Conservation (phyloP, 2,797 vertebrate genomes). For the Vespertilio murinus region DNA sequence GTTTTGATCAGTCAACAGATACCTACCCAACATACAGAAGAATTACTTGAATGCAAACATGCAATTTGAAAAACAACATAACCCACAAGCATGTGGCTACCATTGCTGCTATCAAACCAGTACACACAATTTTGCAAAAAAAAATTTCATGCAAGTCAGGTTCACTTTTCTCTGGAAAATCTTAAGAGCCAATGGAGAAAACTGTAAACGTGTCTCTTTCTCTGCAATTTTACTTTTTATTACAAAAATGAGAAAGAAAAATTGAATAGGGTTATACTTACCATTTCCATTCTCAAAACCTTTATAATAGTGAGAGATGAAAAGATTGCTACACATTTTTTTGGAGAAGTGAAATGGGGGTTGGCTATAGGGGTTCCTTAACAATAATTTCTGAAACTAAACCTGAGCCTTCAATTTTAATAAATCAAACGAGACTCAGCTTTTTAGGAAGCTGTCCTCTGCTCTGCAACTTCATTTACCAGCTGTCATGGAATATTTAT, state of each 20-base stretch:
- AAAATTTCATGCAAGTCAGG: constrained; percentile 40
- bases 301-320: not conserved
- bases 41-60: constrained; percentile 50
- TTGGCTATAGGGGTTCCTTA: not conserved
- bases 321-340: not conserved
- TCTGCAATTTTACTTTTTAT: not conserved
- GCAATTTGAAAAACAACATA: not conserved
- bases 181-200: not conserved
- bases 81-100: not conserved
- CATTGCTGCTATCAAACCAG: not conserved
- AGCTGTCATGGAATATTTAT: not conserved
- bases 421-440: not conserved
- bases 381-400: constrained; percentile 50
- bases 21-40: constrained; percentile 85
- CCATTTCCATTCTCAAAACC: constrained; percentile 47
- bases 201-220: not conserved
- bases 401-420: constrained; percentile 31
- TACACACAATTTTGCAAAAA: constrained; percentile 1
- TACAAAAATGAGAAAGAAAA: constrained; percentile 28
- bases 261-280: not conserved
- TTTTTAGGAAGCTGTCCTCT: constrained; percentile 18
- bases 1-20: constrained; percentile 98
- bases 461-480: not conserved
- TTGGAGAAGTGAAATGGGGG: not conserved
- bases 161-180: constrained; percentile 7